Conservation (phyloP, 2,888 invertebrate genomes). For the Heliconius cydno region DNA sequence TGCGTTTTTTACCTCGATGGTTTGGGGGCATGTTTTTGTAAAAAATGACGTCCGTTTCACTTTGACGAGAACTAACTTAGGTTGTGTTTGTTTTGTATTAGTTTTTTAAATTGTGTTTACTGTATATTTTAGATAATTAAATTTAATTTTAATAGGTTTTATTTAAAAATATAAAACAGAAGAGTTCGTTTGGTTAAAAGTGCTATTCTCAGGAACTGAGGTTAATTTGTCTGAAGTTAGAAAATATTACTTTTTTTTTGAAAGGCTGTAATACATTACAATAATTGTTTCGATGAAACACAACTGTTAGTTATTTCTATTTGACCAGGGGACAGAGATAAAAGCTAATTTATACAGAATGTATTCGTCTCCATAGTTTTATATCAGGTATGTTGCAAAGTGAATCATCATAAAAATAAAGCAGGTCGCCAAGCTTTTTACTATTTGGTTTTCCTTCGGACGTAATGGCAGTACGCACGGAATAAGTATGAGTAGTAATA, state of each 20-base stretch:
- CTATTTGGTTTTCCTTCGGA: background rate
- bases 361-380: background rate
- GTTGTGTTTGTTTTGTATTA: conserved; percentile 7
- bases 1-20: conserved; percentile 58
- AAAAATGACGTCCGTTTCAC: conserved; percentile 52
- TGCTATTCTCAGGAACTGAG: too few relatives aligned
- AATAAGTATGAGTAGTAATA: too few relatives aligned
- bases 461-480: background rate
- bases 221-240: too few relatives aligned
- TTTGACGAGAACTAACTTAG: conserved; percentile 28
- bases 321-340: too few relatives aligned
- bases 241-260: too few relatives aligned
- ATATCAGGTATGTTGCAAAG: background rate
- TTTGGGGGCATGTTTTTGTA: conserved; percentile 52
- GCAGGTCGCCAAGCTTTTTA: conserved; percentile 1
- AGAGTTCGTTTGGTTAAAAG: too few relatives aligned
- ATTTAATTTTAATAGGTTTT: background rate
- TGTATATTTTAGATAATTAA: background rate
- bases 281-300: background rate
- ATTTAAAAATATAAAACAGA: background rate
- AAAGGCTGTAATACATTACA: background rate
- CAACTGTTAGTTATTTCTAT: too few relatives aligned
- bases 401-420: background rate
- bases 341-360: too few relatives aligned
- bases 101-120: background rate